These are phyloP conservation scores for Orgyia antiqua DNA, from an alignment of 2,888 invertebrate genomes.

Conservation along the genomic window DNA sequence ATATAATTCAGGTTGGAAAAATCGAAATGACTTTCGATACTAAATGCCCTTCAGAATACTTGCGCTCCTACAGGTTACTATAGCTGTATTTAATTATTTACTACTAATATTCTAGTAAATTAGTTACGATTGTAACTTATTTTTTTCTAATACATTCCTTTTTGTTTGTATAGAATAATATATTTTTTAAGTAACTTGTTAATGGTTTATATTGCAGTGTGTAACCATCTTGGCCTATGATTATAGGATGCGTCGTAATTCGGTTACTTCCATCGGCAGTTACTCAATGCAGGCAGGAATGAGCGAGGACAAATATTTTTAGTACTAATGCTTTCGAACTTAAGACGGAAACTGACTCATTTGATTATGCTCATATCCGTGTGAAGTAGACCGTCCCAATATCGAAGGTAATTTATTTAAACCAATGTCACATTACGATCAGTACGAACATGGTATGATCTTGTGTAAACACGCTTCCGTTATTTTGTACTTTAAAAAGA, in stretches of 20 bases:
- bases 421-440: slow-evolving; percentile 1
- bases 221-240: slow-evolving; percentile 12
- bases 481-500: too few species aligned
- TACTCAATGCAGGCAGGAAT: slow-evolving; percentile 30
- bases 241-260: slow-evolving; percentile 37
- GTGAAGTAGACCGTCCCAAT: slow-evolving; percentile 24
- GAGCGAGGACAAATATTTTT: slow-evolving; percentile 35
- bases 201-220: slow-evolving; percentile 2
- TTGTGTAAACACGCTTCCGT: slow-evolving; percentile 5
- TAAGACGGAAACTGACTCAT: slow-evolving; percentile 43
- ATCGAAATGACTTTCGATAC: too few species aligned
- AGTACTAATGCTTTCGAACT: slow-evolving; percentile 22
- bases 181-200: too few species aligned
- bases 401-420: neutral
- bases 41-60: too few species aligned
- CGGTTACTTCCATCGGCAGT: slow-evolving; percentile 39
- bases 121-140: too few species aligned
- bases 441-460: slow-evolving; percentile 3
- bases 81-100: too few species aligned
- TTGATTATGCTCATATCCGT: slow-evolving; percentile 36
- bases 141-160: too few species aligned
- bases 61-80: too few species aligned
- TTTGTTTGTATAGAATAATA: too few species aligned
- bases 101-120: too few species aligned
- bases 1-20: too few species aligned